Evolutionary conservation across 2,797 vertebrate species (phyloP), one percentile per base, ranked within the genome.

Genomic region (Galagoides demidoff): DNA sequence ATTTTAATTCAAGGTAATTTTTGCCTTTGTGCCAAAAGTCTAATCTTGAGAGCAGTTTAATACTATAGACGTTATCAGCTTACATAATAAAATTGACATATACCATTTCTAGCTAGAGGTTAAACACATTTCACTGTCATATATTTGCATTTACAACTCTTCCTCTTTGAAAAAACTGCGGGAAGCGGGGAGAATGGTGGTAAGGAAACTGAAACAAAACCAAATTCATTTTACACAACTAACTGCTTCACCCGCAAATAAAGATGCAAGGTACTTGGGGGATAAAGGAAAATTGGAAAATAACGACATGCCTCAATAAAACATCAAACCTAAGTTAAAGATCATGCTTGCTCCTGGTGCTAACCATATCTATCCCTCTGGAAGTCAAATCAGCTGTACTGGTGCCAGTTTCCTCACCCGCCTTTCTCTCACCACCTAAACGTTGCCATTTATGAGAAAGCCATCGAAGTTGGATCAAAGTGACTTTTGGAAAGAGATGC

Each of bases 401-500:
- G 39, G 61, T 20, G 74, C 43, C 34, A 2, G 27, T 27, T 34
- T 39, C 39, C 59, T 82, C 29, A 8, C 25, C 23, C 9, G 39
- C 34, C 64, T 52, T 49, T 27, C 27, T 43, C 52, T 27, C 27
- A 25, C n/a, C 61, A 16, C 61, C 52, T 22, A 25, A 66, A n/a
- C 2, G 90, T n/a, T 73, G 85, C 85, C 88, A 27, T 70, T 74
- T 25, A 43, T 27, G 7, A 82, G 81, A 76, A 74, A 76, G 77
- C 77, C 84, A 5, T 63, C 27, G 4, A 90, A 79, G 92, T 79
- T 55, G 76, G 66, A 79, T 83, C 88, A 9, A 52, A 89, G 92
- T 71, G 94, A 90, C 90, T 95, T 89, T 37, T 2, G 90, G 74
- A 34, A 68, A 74, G 43, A 78, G 92, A 92, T 39, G 77, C 49